Percentiles rank a stretch among this genome's conserved stretches.
These are phyloP conservation scores for Montipora sp. DNA, from an alignment of 64 coral and sea anemone species.

Conservation along the genomic window DNA sequence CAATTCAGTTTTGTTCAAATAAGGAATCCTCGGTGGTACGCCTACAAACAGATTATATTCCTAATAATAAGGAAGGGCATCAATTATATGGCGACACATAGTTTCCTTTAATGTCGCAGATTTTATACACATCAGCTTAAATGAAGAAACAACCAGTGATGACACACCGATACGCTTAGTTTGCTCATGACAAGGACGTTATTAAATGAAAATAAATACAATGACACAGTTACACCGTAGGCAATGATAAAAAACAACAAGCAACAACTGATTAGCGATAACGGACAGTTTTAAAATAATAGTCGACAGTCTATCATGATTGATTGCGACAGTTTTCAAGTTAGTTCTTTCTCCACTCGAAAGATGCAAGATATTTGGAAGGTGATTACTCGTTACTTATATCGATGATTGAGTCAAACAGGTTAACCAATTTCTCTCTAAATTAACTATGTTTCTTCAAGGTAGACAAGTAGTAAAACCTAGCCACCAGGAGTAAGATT, in stretches of 20 bases:
- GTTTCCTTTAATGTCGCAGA: neutral
- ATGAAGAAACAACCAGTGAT: no score
- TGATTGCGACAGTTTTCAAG: neutral
- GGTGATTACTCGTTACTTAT: neutral
- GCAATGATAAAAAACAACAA: neutral
- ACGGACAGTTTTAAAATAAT: no score
- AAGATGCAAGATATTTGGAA: neutral
- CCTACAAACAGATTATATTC: neutral
- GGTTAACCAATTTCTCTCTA: neutral
- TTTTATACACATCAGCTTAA: neutral
- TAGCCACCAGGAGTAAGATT: no score
- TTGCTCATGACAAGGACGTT: no score
- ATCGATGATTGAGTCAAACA: neutral
- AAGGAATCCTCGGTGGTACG: neutral
- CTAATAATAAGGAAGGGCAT: neutral
- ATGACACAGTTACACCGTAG: neutral
- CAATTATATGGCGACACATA: neutral
- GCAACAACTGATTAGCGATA: neutral
- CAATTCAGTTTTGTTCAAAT: neutral
- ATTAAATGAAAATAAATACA: neutral
- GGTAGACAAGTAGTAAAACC: no score
- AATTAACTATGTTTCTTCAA: neutral
- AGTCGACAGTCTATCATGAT: neutral
- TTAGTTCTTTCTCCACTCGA: neutral
- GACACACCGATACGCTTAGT: no score